Base-by-base conservation (phyloP, 2,888 invertebrate species). In the Pharmacophagus antenor region DNA sequence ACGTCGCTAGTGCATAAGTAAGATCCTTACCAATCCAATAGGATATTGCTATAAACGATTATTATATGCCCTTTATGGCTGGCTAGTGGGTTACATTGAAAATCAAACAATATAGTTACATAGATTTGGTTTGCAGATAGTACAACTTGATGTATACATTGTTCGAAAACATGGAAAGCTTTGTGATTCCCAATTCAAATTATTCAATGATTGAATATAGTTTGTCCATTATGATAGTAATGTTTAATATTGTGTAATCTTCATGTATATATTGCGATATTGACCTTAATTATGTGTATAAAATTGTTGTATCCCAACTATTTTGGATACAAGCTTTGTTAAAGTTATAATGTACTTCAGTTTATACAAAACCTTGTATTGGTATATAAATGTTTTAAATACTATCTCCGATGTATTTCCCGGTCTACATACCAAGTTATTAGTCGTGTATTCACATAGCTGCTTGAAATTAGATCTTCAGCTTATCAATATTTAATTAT, bases 1-100 rank as follows among this genome's bases (percentile, higher is more conserved):
- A 79, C 89, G 63, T 84, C 89, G 56, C 73, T 89, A 70, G 88
- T 88, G 76, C 79, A 85, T 79, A 89, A 89, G 82, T 88, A 85
- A 79, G 64, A 15, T 18, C 10, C 42, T 8, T 22, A 7, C 18
- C 1, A 27, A 5, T 37, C n/a, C 21, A 18, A 10, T 44, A 44
- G 4, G 4, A 37, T n/a, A 2, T n/a, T 37, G 3, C n/a, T 4
- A 37, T 37, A n/a, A n/a, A n/a, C n/a, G 37, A 37, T 31, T n/a
- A 37, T n/a, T 37, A 37, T n/a, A 44, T 44, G 18, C n/a, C n/a
- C n/a, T n/a, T n/a, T n/a, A n/a, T n/a, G n/a, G n/a, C n/a, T n/a
- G n/a, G 51, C 46, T 17, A 56, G 56, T 41, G 44, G 22, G 18
- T 42, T 1, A 37, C 20, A 1, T 21, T 37, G 4, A 51, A 51